These are phyloP conservation scores for Panopea generosa DNA, from an alignment of 2,888 invertebrate species.

Conservation along the genomic window DNA sequence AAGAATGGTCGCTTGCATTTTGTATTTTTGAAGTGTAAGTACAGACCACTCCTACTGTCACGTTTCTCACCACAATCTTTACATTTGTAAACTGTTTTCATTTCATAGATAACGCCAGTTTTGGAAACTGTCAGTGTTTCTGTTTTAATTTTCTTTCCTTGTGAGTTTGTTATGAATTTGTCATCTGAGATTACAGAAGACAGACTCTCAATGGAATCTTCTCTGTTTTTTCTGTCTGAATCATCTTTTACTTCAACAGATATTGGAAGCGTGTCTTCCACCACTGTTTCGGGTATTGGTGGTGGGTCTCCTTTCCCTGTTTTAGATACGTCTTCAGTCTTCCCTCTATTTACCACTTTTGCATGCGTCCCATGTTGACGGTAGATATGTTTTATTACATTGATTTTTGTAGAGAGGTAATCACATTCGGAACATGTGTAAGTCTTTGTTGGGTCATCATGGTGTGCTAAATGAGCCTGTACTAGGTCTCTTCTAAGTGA, in stretches of 20 bases:
- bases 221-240: background rate
- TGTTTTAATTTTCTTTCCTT: conserved; percentile 22
- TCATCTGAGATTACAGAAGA: background rate
- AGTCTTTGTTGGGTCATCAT: conserved; percentile 43
- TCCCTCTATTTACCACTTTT: background rate
- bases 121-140: conserved; percentile 19
- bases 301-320: background rate
- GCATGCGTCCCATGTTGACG: background rate
- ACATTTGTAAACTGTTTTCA: conserved; percentile 59
- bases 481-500: conserved; percentile 34
- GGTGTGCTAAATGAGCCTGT: conserved; percentile 44
- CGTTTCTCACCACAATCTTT: conserved; percentile 61
- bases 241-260: background rate
- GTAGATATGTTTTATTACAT: conserved; percentile 54
- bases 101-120: conserved; percentile 18
- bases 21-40: conserved; percentile 52
- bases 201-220: background rate
- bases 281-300: background rate
- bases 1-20: conserved; percentile 54
- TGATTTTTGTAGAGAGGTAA: conserved; percentile 38
- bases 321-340: background rate
- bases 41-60: conserved; percentile 54
- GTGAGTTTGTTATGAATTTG: conserved; percentile 10
- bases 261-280: background rate
- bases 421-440: conserved; percentile 58